Evolutionary conservation across 2,113 vertebrate species (phyloP), one percentile per base, ranked within the genome.

Genomic region (Pao palembangensis): DNA sequence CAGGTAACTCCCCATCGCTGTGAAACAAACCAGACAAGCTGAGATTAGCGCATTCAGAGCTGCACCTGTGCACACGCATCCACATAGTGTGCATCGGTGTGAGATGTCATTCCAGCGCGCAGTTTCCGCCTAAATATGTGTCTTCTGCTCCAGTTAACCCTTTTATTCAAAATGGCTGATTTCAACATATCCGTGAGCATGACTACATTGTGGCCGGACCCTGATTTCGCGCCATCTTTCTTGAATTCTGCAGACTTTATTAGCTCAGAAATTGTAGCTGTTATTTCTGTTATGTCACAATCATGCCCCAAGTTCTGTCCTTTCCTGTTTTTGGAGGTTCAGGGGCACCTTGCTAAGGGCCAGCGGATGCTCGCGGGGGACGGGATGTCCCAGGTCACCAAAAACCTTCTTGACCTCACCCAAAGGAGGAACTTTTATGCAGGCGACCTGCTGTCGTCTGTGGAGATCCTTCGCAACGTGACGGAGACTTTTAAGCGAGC

Each of bases 361-460:
- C 96, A 98, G 81, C 91, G 95, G 73, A 94, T 87, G 71, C 82
- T 96, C 69, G 97, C 96, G 5, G 95, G 95, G 17, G 95, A 98
- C 71, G 96, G 96, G 38, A 99, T 99, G 97, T 98, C 96, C 82
- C 94, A 96, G 81, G 97, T 99, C 73, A 99, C 97, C 6, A 99
- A 98, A 88, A 97, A 93, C 17, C 89, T 99, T 10, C 72, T 99
- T 85, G 96, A 99, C 85, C 93, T 99, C 88, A 98, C 96, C 5
- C 97, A 98, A 91, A 94, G 95, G 82, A 95, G 93, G 84, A 96
- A 95, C 78, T 98, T 98, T 85, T 99, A 99, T 48, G 95, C 96
- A 15, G 97, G 97, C 0, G 96, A 99, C 84, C 94, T 99, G 75
- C 89, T 99, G 25, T 91, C 95, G 64, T 99, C 96, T 0, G 96